Base-by-base conservation (phyloP, 2,797 vertebrate species). In the Notolepis coatsorum region DNA sequence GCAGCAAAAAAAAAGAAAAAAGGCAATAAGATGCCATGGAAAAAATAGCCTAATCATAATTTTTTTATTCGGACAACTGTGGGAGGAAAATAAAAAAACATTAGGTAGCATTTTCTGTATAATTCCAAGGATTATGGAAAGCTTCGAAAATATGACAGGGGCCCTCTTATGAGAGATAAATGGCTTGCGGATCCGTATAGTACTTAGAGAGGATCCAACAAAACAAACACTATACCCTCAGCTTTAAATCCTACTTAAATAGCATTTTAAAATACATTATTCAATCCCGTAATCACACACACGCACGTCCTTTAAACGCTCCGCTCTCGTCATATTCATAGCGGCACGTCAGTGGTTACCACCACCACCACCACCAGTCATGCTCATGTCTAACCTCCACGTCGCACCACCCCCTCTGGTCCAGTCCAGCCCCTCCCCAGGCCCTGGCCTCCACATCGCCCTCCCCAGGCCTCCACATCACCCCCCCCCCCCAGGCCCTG, bases 1-100 rank as follows among this genome's bases (percentile, higher is more conserved):
- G 57, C 18, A 42, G 61, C 39, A 60, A 54, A 73, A 61, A 54
- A 75, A 79, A 70, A n/a, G n/a, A n/a, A n/a, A n/a, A n/a, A n/a
- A n/a, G n/a, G n/a, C n/a, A n/a, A n/a, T n/a, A n/a, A n/a, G n/a
- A n/a, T n/a, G n/a, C 54, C 27, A 42, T 50, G 68, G 72, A 58
- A 65, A 75, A 3, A 37, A 35, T 35, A n/a, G n/a, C n/a, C n/a
- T n/a, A n/a, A n/a, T n/a, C n/a, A n/a, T n/a, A n/a, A 35, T 12
- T 35, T 35, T 37, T 37, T n/a, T 37, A 37, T 37, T 37, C 10
- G 7, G 10, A 10, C 31, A 8, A 12, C 31, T 12, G 4, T 35
- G 10, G 15, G 35, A n/a, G 35, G 15, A 12, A 37, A n/a, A 37
- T 5, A 37, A n/a, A 31, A 13, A 37, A 30, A 65, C 30, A n/a